These are phyloP conservation scores for Tenualosa thibaudeaui DNA, from an alignment of 2,797 vertebrate species.

Conservation along the genomic window DNA sequence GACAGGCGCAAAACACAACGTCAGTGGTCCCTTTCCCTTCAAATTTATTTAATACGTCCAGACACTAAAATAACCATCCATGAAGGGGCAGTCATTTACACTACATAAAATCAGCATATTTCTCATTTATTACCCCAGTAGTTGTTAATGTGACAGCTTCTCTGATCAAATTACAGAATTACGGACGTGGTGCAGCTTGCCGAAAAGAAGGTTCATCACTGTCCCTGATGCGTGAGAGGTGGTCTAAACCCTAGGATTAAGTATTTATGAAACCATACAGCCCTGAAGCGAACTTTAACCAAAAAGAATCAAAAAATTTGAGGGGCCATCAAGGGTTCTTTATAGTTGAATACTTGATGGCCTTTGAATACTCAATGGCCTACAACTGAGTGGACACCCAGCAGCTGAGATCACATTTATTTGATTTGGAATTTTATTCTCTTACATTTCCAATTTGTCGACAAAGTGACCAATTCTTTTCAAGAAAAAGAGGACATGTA, in stretches of 20 bases:
- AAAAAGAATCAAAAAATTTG: conserved; percentile 5
- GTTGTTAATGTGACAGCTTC: conserved; percentile 72
- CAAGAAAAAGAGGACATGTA: background rate
- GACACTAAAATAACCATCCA: conserved; percentile 77
- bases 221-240: background rate
- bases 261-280: conserved; percentile 1
- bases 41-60: conserved; percentile 76
- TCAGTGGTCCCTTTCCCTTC: conserved; percentile 60
- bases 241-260: background rate
- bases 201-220: conserved; percentile 18
- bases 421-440: conserved; percentile 1
- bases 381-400: background rate
- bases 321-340: background rate
- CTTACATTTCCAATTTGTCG: background rate
- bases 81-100: conserved; percentile 76
- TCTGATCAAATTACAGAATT: conserved; percentile 73
- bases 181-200: conserved; percentile 44
- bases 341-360: conserved; percentile 22
- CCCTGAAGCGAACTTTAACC: background rate
- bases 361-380: conserved; percentile 11
- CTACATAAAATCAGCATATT: conserved; percentile 76
- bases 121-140: conserved; percentile 67
- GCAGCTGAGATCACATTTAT: background rate
- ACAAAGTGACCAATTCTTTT: background rate
- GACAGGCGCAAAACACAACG: conserved; percentile 57